Conservation (phyloP, 1,140 invertebrate species). For the Drosophila trapezifrons region DNA sequence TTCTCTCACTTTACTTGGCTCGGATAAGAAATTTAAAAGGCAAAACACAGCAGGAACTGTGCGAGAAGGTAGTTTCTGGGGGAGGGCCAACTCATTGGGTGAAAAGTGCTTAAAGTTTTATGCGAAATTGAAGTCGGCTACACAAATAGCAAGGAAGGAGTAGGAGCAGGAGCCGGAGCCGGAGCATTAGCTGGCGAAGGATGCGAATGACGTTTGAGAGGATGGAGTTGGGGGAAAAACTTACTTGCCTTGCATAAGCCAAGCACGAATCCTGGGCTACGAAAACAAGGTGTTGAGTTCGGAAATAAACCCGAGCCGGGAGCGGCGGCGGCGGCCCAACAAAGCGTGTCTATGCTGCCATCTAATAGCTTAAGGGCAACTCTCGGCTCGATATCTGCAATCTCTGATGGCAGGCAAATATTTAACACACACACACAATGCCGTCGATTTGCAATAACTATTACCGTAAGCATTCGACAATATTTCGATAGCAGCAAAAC, state of each 20-base stretch:
- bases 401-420: constrained; percentile 37
- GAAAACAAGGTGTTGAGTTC: constrained; percentile 40
- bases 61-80: constrained; percentile 13
- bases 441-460: constrained; percentile 41
- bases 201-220: too few relatives aligned
- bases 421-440: constrained; percentile 25
- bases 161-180: background rate
- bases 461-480: constrained; percentile 27
- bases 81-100: constrained; percentile 35
- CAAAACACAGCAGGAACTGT: constrained; percentile 35
- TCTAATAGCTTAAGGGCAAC: constrained; percentile 37
- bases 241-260: constrained; percentile 38
- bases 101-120: constrained; percentile 78
- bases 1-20: constrained; percentile 19
- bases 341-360: constrained; percentile 25
- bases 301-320: constrained; percentile 5
- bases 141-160: constrained; percentile 43
- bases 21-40: constrained; percentile 68
- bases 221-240: background rate
- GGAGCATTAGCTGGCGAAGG: background rate
- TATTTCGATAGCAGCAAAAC: constrained; percentile 25
- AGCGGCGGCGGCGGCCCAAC: too few relatives aligned
- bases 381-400: constrained; percentile 28
- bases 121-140: constrained; percentile 73
- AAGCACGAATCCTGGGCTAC: constrained; percentile 4